Evolutionary conservation across 2,797 vertebrate genomes (phyloP).

Genomic region (Premnoplex brunnescens): DNA sequence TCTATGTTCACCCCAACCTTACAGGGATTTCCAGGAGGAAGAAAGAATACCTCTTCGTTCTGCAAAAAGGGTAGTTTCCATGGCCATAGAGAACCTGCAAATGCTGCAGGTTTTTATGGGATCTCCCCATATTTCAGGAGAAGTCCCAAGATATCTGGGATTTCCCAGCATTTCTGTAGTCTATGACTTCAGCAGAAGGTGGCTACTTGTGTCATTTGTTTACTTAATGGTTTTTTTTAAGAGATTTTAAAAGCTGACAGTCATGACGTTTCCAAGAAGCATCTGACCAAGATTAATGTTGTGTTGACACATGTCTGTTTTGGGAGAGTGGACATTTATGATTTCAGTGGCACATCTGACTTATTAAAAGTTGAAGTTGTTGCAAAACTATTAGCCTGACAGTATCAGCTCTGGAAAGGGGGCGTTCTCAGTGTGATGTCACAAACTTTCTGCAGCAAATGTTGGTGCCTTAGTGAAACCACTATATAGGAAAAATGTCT

Average conservation of each 20-base stretch:
- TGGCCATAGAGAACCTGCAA: background rate
- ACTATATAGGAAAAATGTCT: background rate
- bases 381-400: background rate
- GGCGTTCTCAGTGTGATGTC: background rate
- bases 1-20: background rate
- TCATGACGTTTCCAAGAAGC: background rate
- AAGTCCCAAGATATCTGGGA: background rate
- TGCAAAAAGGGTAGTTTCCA: background rate
- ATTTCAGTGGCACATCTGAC: background rate
- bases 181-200: background rate
- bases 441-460: background rate
- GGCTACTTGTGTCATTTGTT: background rate
- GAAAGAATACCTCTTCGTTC: background rate
- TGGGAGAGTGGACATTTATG: background rate
- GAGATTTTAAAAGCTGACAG: background rate
- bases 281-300: background rate
- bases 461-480: background rate
- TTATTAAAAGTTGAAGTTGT: background rate
- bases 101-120: background rate
- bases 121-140: background rate
- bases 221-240: fast-evolving
- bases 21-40: conserved; percentile 21
- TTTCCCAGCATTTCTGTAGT: background rate
- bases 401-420: background rate
- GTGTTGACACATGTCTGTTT: background rate